Evolutionary conservation across 2,797 vertebrate genomes (phyloP), one percentile per base, ranked within the genome.

Genomic region (Picus viridis): DNA sequence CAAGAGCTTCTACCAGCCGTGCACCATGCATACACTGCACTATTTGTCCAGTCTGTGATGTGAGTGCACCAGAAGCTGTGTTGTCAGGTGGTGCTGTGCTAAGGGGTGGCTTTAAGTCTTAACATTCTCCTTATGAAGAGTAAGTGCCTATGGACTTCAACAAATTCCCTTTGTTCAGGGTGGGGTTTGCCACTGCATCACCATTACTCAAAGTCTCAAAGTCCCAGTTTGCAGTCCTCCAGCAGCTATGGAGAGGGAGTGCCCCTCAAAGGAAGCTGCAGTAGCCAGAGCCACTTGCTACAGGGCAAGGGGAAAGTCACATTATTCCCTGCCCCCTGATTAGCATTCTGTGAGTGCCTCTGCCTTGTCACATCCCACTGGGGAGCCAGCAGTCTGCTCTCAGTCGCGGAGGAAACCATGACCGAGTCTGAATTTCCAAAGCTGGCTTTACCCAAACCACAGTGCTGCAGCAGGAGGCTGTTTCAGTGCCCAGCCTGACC

Each of bases 111-210:
- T 94, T 94, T 62, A 89, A 59, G 64, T 73, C 68, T 84, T 79
- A 79, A 47, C 45, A 39, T 53, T 88, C 61, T 92, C 67, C 73
- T 58, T 15, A 3, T 11, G 56, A 79, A 88, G 79, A 85, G 9
- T 64, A 95, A 94, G 92, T 95, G 94, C 94, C 93, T 94, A 13
- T 11, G 4, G 71, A 94, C 71, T 83, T 54, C 3, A 94, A 67
- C 45, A 74, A 79, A 83, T 75, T 77, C 34, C 41, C 4, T 71
- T 91, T 89, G 56, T 67, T 29, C 49, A 61, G 67, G 67, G 47
- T 67, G 63, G 67, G 47, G 72, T 87, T 93, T 90, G 85, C 45
- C 63, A 36, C 82, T 73, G 76, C 10, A 17, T 83, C 61, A 30
- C 63, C 75, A 85, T 92, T 76, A 41, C 43, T 45, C 49, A 88